These are phyloP conservation scores for Vicugna pacos DNA, from an alignment of 2,113 vertebrate species.

Conservation along the genomic window DNA sequence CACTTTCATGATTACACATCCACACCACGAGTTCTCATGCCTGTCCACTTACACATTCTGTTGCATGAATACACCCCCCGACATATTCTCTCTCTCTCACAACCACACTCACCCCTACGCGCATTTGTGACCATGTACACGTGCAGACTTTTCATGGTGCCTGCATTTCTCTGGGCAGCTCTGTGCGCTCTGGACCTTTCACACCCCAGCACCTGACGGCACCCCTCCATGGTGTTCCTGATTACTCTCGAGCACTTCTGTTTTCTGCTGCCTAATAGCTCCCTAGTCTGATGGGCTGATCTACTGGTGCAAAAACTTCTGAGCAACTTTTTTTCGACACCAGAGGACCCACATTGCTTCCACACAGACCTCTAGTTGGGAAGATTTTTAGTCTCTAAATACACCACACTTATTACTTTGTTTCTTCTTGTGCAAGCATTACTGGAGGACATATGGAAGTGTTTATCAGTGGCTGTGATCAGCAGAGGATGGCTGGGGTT, in stretches of 20 bases:
- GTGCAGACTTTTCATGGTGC: background rate
- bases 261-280: background rate
- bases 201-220: background rate
- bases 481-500: background rate
- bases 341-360: background rate
- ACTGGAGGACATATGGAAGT: background rate
- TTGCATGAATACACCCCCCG: background rate
- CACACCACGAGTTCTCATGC: background rate
- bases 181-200: background rate
- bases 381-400: constrained; percentile 33
- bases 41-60: background rate
- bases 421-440: constrained; percentile 29
- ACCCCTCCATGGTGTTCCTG: too few species aligned
- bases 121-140: background rate
- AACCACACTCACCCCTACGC: too few species aligned
- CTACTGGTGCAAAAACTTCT: background rate
- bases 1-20: background rate
- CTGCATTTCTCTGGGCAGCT: background rate
- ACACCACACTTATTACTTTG: background rate
- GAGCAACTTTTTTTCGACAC: background rate
- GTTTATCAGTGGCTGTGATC: background rate
- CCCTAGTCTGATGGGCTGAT: background rate
- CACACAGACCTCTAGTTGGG: background rate
- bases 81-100: background rate
- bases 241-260: background rate